These are phyloP conservation scores for Loripinus fragilis DNA, from an alignment of 2,888 invertebrate species.

Conservation along the genomic window DNA sequence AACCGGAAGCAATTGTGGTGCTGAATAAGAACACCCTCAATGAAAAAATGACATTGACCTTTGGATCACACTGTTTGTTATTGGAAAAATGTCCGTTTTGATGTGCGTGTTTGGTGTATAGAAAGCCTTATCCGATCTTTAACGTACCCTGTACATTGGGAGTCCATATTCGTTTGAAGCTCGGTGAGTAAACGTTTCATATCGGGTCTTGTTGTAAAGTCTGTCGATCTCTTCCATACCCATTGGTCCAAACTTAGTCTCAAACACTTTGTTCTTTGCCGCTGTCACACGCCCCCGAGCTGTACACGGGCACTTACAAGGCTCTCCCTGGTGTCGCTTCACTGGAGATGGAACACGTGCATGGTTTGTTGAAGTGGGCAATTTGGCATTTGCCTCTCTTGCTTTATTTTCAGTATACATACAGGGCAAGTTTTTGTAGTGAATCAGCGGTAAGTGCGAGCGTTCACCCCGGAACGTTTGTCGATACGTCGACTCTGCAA, in stretches of 20 bases:
- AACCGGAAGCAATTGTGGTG: background rate
- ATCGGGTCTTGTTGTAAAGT: constrained; percentile 48
- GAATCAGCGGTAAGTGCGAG: constrained; percentile 35
- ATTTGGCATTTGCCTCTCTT: no score
- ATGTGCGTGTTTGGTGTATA: no score
- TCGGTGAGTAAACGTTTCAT: constrained; percentile 50
- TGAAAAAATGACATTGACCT: background rate
- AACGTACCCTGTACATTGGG: constrained; percentile 49
- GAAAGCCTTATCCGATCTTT: background rate
- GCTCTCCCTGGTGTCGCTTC: background rate
- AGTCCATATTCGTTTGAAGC: constrained; percentile 49
- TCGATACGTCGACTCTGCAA: constrained; percentile 58
- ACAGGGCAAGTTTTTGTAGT: constrained; percentile 49
- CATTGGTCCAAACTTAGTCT: constrained; percentile 64
- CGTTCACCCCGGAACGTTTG: constrained; percentile 44
- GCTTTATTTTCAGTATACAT: constrained; percentile 17
- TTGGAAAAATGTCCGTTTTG: background rate
- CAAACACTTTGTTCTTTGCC: constrained; percentile 44
- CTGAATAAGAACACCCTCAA: no score
- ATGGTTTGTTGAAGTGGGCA: no score
- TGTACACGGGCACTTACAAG: no score
- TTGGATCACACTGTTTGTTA: background rate
- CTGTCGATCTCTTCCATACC: constrained; percentile 51
- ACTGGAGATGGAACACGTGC: no score
- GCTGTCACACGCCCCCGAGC: no score